Evolutionary conservation across 2,888 invertebrate genomes (phyloP), one percentile per base, ranked within the genome.

Genomic region (Oligia strigilis): DNA sequence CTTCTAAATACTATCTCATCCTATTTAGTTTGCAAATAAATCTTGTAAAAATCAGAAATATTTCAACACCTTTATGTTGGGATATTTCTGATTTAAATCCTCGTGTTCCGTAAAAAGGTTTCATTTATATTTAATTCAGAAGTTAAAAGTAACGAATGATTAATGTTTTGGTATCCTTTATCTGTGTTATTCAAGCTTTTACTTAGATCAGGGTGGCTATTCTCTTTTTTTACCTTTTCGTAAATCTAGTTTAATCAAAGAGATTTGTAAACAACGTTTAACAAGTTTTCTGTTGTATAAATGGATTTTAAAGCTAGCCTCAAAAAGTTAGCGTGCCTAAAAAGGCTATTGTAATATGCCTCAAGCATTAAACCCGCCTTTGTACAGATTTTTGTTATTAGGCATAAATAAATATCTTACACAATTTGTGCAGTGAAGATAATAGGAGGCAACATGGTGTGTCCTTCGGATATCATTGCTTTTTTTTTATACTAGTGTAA

Each of bases 31-130:
- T 36, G 43, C 46, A 46, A 72, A 85, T 80, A 80, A 77, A 88
- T 78, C 72, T 78, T 66, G 74, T 60, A 66, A 81, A 75, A 75
- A 23, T 11, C 23, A 58, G 23, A 23, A 58, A 58, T 23, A 58
- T 23, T 8, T n/a, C 58, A 58, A n/a, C 9, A 58, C 4, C 11
- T 6, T 19, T 23, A 9, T 58, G 23, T 58, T 58, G 69, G 62
- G 55, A 84, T 82, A 78, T 77, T 83, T 73, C 76, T 77, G 75
- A 83, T 71, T 83, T 83, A 81, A 80, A 70, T 66, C 58, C 55
- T 80, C 36, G 66, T 70, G 64, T 85, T 79, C 60, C 76, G 55
- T 72, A 69, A 78, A 88, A 87, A 67, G 71, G 62, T 71, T 79
- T 81, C 0, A 55, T 80, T 80, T 78, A 60, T 80, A 77, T 85